Evolutionary conservation across 2,888 invertebrate species (phyloP), one percentile per base, ranked within the genome.

Genomic region (Cosmia pyralina): DNA sequence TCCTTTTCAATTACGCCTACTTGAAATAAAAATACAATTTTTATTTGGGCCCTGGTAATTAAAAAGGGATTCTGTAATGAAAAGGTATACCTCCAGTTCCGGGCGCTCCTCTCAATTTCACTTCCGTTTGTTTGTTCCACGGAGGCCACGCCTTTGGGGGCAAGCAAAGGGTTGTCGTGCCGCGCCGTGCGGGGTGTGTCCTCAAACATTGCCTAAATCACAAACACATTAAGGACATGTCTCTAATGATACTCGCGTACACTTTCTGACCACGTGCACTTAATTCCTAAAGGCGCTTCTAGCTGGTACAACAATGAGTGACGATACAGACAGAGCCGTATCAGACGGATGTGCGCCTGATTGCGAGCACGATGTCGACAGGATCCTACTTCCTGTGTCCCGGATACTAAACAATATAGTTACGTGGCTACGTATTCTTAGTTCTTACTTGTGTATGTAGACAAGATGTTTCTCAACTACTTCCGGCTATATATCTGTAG

Each of bases 21-120:
- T 96, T 95, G 95, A 93, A 94, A 95, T 94, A 95, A 95, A 94
- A 96, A 96, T 94, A 95, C 95, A 95, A 94, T 95, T 96, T 95
- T 96, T 95, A 94, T 95, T 95, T 93, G 92, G 94, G 92, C 92
- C 93, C 91, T 93, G 94, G 96, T 95, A 96, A 96, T 96, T 96
- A 96, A 96, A 96, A 96, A 94, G 95, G 96, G 96, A 95, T 96
- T 95, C 93, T 93, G 94, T 95, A 95, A 95, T 96, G 94, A 95
- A 96, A 96, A 96, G 95, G 95, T 96, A 96, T 94, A 95, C 94
- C 93, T 94, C 87, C 92, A 92, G 94, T 95, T 95, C 94, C 95
- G 95, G 94, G 91, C 92, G 93, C 94, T 95, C 93, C 94, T 95
- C 95, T 95, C 95, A 94, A 95, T 96, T 95, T 95, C 92, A 94